phyloP scores from a whole-genome alignment of 2,113 vertebrate genomes.

The Cettia cetti region DNA sequence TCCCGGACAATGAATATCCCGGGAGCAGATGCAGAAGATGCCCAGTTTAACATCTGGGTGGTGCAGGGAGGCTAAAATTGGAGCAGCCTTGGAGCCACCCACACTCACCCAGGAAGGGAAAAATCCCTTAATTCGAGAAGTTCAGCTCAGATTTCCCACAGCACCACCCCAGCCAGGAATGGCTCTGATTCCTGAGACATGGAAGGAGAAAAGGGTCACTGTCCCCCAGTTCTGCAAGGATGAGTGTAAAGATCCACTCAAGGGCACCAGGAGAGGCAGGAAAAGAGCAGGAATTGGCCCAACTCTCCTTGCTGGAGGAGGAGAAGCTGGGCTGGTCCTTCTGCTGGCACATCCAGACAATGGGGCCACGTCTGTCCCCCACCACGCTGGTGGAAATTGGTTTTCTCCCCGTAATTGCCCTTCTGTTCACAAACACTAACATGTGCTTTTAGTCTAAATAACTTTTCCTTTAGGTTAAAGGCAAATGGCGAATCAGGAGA shows the following conservation, averaged over 20 bases:
- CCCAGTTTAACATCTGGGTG: neutral
- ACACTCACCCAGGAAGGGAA: neutral
- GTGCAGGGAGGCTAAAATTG: neutral
- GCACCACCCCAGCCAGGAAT: accelerated
- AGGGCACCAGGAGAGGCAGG: neutral
- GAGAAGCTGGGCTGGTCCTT: neutral
- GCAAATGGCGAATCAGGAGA: neutral
- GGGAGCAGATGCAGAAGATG: neutral
- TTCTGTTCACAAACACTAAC: neutral
- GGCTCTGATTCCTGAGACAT: accelerated
- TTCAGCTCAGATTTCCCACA: neutral
- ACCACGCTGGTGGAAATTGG: neutral
- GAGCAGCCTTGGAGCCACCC: neutral
- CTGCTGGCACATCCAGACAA: neutral
- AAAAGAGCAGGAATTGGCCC: neutral
- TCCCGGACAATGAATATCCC: neutral
- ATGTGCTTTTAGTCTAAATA: neutral
- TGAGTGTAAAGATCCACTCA: accelerated
- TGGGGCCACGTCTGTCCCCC: neutral
- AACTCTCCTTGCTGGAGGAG: neutral
- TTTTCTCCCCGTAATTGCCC: neutral
- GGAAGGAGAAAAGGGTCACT: neutral
- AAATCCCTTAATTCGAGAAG: neutral
- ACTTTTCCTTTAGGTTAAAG: neutral
- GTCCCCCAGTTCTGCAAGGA: accelerated